Percentiles rank a stretch among this genome's conserved stretches.
phyloP scores from a whole-genome alignment of 2,888 invertebrate species.

The Mechanitis mazaeus region DNA sequence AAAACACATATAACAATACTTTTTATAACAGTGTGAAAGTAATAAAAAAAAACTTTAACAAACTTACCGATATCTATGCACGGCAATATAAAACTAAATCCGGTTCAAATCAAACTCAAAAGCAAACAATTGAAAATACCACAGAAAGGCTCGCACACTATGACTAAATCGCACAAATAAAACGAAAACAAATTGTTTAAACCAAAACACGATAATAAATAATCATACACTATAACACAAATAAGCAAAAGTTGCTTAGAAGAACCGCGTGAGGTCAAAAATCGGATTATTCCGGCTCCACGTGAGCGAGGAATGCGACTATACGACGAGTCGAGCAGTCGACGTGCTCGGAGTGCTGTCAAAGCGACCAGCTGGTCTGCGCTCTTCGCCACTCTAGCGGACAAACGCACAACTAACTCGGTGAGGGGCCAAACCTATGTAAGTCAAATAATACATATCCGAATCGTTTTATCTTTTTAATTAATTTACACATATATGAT shows the following conservation, averaged over 20 bases:
- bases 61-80: conserved; percentile 28
- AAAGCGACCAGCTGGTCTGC: conserved; percentile 61
- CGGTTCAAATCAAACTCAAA: conserved; percentile 52
- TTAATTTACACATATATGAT: conserved; percentile 1
- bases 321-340: conserved; percentile 37
- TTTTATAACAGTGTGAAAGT: no score
- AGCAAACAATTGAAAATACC: conserved; percentile 59
- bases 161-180: conserved; percentile 59
- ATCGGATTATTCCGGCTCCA: conserved; percentile 49
- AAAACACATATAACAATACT: no score
- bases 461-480: not conserved
- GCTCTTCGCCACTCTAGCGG: conserved; percentile 65
- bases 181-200: conserved; percentile 48
- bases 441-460: conserved; percentile 33
- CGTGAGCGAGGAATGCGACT: conserved; percentile 52
- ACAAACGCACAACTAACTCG: conserved; percentile 60
- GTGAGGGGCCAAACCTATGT: conserved; percentile 35
- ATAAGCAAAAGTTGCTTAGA: conserved; percentile 49
- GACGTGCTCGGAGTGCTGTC: conserved; percentile 54
- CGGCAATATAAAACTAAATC: conserved; percentile 29
- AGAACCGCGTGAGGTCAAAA: conserved; percentile 52
- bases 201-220: conserved; percentile 38
- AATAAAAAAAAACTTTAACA: not conserved
- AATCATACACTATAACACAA: conserved; percentile 43
- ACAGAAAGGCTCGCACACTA: conserved; percentile 58